phyloP scores from a whole-genome alignment of 2,888 invertebrate genomes.

The Brachynemurus nebulosus region DNA sequence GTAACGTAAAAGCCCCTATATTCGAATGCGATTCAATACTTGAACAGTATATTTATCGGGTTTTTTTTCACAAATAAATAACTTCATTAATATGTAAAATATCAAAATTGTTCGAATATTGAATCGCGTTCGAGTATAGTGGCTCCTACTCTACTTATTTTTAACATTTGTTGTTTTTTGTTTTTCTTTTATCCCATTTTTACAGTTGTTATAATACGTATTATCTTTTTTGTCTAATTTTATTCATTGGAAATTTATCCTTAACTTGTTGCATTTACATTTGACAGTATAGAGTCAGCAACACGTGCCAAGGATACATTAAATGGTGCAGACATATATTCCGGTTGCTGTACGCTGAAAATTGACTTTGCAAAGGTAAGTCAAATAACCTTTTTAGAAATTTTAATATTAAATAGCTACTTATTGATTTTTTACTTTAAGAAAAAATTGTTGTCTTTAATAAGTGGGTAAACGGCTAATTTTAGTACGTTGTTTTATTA shows the following conservation, averaged over 20 bases:
- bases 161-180: neutral
- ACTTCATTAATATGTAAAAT: too few relatives aligned
- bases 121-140: too few relatives aligned
- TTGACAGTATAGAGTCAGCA: conserved; percentile 88
- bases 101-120: too few relatives aligned
- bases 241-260: conserved; percentile 26
- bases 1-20: too few relatives aligned
- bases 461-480: too few relatives aligned
- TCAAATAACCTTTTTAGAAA: conserved; percentile 12
- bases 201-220: neutral
- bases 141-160: conserved; percentile 6
- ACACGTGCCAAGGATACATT: conserved; percentile 87
- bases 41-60: neutral
- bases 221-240: conserved; percentile 2
- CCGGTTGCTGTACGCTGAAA: conserved; percentile 97
- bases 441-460: neutral
- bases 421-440: neutral
- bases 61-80: neutral
- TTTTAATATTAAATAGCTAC: neutral
- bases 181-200: neutral
- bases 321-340: conserved; percentile 98
- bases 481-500: too few relatives aligned
- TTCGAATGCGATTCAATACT: too few relatives aligned
- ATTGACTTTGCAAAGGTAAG: conserved; percentile 98
- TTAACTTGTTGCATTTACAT: conserved; percentile 51